These are phyloP conservation scores for Sebastes diaconus DNA, from an alignment of 2,797 vertebrate genomes.

Conservation along the genomic window DNA sequence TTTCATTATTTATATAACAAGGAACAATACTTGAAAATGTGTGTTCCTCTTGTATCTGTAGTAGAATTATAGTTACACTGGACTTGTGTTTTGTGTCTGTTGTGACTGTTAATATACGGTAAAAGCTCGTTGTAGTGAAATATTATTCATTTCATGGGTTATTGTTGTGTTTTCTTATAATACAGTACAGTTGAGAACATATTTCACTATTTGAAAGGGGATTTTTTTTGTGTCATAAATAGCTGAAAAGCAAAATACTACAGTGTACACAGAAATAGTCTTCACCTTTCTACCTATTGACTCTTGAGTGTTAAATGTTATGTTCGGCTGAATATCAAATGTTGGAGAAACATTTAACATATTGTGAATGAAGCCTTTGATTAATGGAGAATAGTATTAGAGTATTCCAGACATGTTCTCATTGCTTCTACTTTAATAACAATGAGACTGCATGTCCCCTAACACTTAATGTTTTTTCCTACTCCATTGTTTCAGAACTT, in stretches of 20 bases:
- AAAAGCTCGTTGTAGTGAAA: background rate
- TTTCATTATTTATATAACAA: too few relatives aligned
- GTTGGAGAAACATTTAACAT: background rate
- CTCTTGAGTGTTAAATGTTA: background rate
- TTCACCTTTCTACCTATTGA: background rate
- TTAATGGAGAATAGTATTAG: slow-evolving; percentile 1
- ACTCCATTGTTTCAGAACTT: slow-evolving; percentile 53
- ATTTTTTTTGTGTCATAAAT: background rate
- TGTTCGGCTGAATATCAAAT: background rate
- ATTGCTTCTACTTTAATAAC: slow-evolving; percentile 28
- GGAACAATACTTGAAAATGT: accelerated
- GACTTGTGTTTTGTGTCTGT: background rate
- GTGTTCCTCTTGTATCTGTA: too few relatives aligned
- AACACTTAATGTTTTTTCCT: slow-evolving; percentile 18
- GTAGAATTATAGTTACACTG: too few relatives aligned
- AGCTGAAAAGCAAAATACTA: background rate
- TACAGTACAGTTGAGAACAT: background rate
- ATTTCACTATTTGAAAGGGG: background rate
- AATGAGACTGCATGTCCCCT: slow-evolving; percentile 19
- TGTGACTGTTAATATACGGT: background rate
- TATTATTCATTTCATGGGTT: background rate
- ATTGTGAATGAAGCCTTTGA: background rate
- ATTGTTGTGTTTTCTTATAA: background rate
- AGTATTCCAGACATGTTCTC: slow-evolving; percentile 33
- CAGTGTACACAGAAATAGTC: background rate